Evolutionary conservation across 2,888 invertebrate genomes (phyloP).

Genomic region (Pyrgus malvae): DNA sequence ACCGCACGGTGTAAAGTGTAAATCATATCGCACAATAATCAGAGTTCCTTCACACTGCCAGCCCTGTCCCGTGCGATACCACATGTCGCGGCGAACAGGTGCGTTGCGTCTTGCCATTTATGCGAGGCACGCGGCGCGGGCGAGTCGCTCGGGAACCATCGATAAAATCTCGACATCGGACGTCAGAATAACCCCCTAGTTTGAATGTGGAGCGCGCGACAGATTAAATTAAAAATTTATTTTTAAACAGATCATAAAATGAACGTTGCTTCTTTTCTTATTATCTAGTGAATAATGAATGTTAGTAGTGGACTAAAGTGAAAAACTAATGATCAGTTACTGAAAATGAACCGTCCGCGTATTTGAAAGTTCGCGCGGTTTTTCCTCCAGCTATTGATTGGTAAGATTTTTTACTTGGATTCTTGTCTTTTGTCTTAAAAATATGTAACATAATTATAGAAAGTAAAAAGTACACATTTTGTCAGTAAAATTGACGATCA

Average conservation of each 20-base stretch:
- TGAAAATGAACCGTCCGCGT: conserved; percentile 15
- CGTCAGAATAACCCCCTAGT: conserved; percentile 17
- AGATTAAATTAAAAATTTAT: conserved; percentile 3
- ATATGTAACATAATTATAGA: no score
- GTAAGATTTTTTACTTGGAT: conserved; percentile 3
- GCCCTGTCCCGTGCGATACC: conserved; percentile 43
- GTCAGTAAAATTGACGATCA: no score
- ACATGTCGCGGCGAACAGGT: conserved; percentile 54
- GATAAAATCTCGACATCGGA: conserved; percentile 21
- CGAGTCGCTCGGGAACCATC: conserved; percentile 50
- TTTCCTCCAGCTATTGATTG: neutral
- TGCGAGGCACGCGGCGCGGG: conserved; percentile 64
- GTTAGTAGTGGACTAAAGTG: conserved; percentile 27
- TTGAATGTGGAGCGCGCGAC: conserved; percentile 14
- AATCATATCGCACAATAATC: conserved; percentile 9
- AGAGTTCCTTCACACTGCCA: conserved; percentile 15
- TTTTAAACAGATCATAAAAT: conserved; percentile 17
- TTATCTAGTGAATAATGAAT: neutral
- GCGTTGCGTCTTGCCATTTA: conserved; percentile 66
- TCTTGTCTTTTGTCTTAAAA: neutral
- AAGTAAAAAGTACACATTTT: no score
- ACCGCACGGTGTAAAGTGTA: neutral
- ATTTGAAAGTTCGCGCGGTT: conserved; percentile 12
- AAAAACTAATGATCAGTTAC: neutral
- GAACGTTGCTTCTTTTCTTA: conserved; percentile 1